phyloP scores from a whole-genome alignment of 2,797 vertebrate genomes.

The Enteromius unitaeniatus region DNA sequence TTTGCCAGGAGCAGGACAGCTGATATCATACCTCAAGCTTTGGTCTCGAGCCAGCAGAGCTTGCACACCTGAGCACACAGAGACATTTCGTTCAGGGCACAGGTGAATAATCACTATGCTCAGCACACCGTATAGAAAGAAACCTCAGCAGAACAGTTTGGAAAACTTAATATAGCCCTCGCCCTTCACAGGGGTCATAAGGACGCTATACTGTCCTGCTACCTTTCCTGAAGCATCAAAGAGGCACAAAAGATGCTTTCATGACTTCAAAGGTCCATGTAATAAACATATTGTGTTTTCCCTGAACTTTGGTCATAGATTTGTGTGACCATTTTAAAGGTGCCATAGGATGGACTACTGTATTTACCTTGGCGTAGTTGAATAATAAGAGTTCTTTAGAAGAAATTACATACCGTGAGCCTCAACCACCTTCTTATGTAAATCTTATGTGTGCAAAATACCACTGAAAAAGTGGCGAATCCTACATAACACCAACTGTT shows the following conservation, averaged over 20 bases:
- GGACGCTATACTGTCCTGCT: not conserved
- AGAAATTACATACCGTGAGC: too few species aligned
- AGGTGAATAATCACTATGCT: constrained; percentile 43
- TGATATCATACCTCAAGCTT: constrained; percentile 18
- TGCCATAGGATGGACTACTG: not conserved
- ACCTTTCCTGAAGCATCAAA: not conserved
- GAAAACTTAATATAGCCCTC: constrained; percentile 50
- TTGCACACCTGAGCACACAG: constrained; percentile 36
- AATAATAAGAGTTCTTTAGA: not conserved
- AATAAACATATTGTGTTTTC: not conserved
- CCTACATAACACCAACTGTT: too few species aligned
- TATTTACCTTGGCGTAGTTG: not conserved
- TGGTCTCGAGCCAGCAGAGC: constrained; percentile 37
- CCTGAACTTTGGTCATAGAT: not conserved
- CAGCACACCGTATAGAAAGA: constrained; percentile 14
- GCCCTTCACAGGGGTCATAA: constrained; percentile 36
- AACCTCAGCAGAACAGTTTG: constrained; percentile 47
- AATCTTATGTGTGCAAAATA: too few species aligned
- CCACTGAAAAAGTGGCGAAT: too few species aligned
- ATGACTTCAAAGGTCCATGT: not conserved
- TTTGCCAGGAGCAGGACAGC: constrained; percentile 40
- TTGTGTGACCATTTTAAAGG: not conserved
- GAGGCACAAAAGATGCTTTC: not conserved
- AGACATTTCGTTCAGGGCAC: constrained; percentile 16
- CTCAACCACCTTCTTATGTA: too few species aligned